Evolutionary conservation across 2,797 vertebrate genomes (phyloP).

Genomic region (Poeciliopsis gracilis): DNA sequence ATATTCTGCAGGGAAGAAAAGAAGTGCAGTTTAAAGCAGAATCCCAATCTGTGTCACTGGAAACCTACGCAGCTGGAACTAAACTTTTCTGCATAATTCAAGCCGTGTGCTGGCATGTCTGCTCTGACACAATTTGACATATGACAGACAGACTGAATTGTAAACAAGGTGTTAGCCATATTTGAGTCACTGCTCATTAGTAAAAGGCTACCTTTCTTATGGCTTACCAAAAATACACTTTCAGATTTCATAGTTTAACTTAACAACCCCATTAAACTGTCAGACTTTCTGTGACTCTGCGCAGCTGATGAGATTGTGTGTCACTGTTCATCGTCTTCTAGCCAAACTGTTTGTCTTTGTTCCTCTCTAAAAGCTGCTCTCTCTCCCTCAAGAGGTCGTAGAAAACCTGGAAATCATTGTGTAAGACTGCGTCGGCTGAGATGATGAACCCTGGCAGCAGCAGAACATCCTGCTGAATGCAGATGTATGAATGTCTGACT

Average conservation of each 20-base stretch:
- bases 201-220: constrained; percentile 8
- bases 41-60: constrained; percentile 1
- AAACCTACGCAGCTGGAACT: not conserved
- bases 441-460: not conserved
- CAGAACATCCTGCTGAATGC: constrained; percentile 2
- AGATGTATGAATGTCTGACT: not conserved
- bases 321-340: constrained; percentile 17
- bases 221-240: constrained; percentile 38
- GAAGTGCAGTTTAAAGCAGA: not conserved
- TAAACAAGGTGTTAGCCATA: constrained; percentile 25
- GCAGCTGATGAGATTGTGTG: constrained; percentile 16
- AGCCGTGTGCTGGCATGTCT: not conserved
- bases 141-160: constrained; percentile 21
- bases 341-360: constrained; percentile 5
- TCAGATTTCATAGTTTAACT: constrained; percentile 31
- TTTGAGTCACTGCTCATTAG: constrained; percentile 32
- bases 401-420: constrained; percentile 8
- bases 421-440: not conserved
- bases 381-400: constrained; percentile 4
- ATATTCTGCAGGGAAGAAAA: not conserved
- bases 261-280: constrained; percentile 55
- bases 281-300: not conserved
- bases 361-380: constrained; percentile 10
- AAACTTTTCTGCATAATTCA: constrained; percentile 14
- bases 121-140: constrained; percentile 4